These are phyloP conservation scores for Megaceryle alcyon DNA, from an alignment of 2,797 vertebrate species.

Conservation along the genomic window DNA sequence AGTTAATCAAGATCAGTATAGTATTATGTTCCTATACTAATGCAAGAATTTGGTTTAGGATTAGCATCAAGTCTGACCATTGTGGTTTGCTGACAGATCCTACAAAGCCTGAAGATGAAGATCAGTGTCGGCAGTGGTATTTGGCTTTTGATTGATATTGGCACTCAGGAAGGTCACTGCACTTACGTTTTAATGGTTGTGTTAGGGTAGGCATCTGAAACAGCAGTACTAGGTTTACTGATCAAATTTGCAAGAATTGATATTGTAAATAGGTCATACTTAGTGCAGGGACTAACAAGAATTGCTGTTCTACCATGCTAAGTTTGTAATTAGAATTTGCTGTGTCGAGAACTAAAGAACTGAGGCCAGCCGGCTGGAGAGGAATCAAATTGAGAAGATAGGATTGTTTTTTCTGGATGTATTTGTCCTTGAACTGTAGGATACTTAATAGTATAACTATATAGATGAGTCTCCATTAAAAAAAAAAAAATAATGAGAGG, in stretches of 20 bases:
- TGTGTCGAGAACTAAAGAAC: not conserved
- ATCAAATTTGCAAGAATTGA: not conserved
- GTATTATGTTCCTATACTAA: not conserved
- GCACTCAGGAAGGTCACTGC: not conserved
- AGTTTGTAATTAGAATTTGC: slow-evolving; percentile 21
- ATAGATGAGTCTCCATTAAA: not conserved
- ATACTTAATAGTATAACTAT: not conserved
- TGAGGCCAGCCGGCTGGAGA: not conserved
- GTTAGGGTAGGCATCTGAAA: not conserved
- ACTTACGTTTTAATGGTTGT: not conserved
- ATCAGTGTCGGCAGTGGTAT: not conserved
- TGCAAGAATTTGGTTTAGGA: not conserved
- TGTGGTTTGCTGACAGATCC: not conserved
- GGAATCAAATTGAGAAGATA: not conserved
- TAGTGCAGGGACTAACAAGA: not conserved
- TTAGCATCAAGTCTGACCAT: not conserved
- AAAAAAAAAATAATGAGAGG: fast-evolving
- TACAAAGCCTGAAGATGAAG: not conserved
- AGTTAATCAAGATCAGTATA: not conserved
- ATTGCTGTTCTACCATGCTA: not conserved
- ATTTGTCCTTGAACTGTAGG: not conserved
- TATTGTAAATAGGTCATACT: not conserved
- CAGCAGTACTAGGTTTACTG: not conserved
- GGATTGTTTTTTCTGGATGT: not conserved
- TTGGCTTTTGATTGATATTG: not conserved